Evolutionary conservation across 2,888 invertebrate species (phyloP), one percentile per base, ranked within the genome.

Genomic region (Oscheius sp.): DNA sequence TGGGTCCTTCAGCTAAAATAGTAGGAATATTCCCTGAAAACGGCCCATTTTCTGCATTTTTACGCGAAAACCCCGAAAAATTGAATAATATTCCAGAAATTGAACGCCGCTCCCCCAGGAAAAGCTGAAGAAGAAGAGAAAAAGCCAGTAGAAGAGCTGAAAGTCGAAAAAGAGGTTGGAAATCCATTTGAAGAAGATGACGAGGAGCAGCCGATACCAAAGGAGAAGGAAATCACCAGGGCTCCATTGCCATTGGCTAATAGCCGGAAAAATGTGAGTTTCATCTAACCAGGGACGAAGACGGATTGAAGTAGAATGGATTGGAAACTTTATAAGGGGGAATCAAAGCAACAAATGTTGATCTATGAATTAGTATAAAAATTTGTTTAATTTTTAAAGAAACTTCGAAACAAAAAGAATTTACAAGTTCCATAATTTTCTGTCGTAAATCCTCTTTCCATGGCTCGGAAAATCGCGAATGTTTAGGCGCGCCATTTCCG

Each of bases 131-230:
- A 56, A 52, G 21, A 21, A 29, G 43, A 66, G 52, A n/a, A 53
- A 52, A n/a, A 46, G 16, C 23, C 29, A 27, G 29, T 49, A 29
- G 68, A 68, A n/a, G 53, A 68, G 16, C 2, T n/a, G 35, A 27
- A 61, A 61, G 45, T n/a, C 5, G 64, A 72, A 46, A 68, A 61
- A 23, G 75, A 72, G 46, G 35, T 68, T 6, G 73, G 12, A 6
- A 75, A 75, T 53, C 75, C 75, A 12, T 75, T 75, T 53, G 75
- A 75, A 21, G 75, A 75, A 2, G 73, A 66, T 9, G 75, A 75
- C 21, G 72, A 72, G 49, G 49, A 18, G 5, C 6, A 49, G 9
- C 35, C 63, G 2, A 18, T 43, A 27, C 58, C 41, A 23, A 61
- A 63, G 49, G 72, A 23, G 21, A 49, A 35, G 35, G 35, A 35